These are phyloP conservation scores for Porites divaricata DNA, from an alignment of 92 coral and sea anemone species.

Conservation along the genomic window DNA sequence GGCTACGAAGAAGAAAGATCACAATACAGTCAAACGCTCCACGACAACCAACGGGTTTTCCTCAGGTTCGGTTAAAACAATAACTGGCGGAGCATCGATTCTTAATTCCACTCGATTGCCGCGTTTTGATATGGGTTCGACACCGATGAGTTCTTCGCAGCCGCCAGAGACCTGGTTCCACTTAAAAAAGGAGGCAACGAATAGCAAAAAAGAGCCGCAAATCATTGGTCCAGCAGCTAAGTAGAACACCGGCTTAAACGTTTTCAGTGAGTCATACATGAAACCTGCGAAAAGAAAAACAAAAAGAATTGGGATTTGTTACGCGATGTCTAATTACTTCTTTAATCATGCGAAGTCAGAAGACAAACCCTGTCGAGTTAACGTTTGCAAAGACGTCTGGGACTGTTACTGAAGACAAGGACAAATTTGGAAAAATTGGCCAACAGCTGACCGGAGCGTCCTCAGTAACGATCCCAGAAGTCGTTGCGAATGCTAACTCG, in stretches of 20 bases:
- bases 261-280: conserved; percentile 68
- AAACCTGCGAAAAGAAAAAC: conserved; percentile 50
- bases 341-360: too few relatives aligned
- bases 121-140: conserved; percentile 21
- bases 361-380: too few relatives aligned
- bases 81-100: conserved; percentile 9
- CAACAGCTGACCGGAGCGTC: too few relatives aligned
- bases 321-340: too few relatives aligned
- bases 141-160: conserved; percentile 20
- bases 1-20: neutral
- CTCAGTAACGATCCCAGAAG: neutral
- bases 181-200: conserved; percentile 57
- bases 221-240: conserved; percentile 91
- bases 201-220: conserved; percentile 66
- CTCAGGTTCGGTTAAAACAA: conserved; percentile 10
- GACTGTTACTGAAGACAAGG: too few relatives aligned
- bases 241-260: conserved; percentile 83
- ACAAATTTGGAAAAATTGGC: too few relatives aligned
- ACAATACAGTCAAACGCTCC: conserved; percentile 33
- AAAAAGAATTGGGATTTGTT: neutral
- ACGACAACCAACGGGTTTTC: conserved; percentile 24
- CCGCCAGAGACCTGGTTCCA: conserved; percentile 28
- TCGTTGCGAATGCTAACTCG: neutral
- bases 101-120: neutral
- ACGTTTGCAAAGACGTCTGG: too few relatives aligned